Evolutionary conservation across 2,888 invertebrate genomes (phyloP), one percentile per base, ranked within the genome.

Genomic region (Dicycla oo): DNA sequence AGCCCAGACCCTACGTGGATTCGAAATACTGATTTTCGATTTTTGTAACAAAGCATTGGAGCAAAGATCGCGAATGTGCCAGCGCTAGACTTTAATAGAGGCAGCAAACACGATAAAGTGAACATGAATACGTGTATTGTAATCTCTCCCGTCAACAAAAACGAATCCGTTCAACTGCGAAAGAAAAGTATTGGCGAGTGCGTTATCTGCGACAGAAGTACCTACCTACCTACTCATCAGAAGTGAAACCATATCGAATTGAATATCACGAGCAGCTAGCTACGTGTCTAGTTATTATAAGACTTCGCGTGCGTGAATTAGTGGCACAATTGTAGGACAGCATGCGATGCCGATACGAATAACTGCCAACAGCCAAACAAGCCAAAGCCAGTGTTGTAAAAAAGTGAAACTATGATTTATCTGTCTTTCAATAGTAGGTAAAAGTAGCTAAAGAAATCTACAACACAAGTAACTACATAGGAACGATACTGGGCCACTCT

Each of bases 161-260:
- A 69, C 38, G 38, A 73, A 63, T 63, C 34, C 56, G 67, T 60
- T 43, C 26, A 73, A 69, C 40, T 58, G 60, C 49, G 45, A 78
- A 77, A 18, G 56, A 82, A 76, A 80, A 70, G 66, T 77, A 74
- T 75, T 65, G 56, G 43, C 49, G 30, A 76, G 67, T 81, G 73
- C 73, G 82, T 86, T 88, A 87, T 82, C 81, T 84, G 78, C 80
- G 83, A 82, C 82, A 83, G 86, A 69, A 86, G 34, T 34, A 34
- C 34, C 83, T 54, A 56, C 18, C 53, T 82, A 69, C 1, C 7
- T 69, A 87, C 87, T 88, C 90, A 90, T 91, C 91, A 92, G 91
- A 93, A 95, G 95, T 95, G 95, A 95, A 95, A 95, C 94, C 94
- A 93, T 90, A 91, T 90, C 95, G 88, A 94, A 95, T 95, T 84